Evolutionary conservation across 2,888 invertebrate genomes (phyloP).

Genomic region (Patella caerulea): DNA sequence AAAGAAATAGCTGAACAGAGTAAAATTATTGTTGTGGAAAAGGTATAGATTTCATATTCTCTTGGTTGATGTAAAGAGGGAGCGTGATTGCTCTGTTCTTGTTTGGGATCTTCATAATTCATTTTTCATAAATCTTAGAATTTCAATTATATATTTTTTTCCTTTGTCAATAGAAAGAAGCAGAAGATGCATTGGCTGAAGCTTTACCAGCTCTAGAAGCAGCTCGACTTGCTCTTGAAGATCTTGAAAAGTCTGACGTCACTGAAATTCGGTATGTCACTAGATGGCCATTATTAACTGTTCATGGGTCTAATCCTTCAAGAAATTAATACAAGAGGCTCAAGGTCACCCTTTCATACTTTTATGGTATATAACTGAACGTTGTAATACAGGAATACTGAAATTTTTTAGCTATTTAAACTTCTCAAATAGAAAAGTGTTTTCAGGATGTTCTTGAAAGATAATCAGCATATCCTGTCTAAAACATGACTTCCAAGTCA

Average conservation of each 20-base stretch:
- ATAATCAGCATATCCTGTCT: too few species aligned
- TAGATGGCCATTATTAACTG: too few species aligned
- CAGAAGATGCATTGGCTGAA: conserved; percentile 83
- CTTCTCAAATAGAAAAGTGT: too few species aligned
- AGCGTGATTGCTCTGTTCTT: too few species aligned
- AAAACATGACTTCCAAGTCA: too few species aligned
- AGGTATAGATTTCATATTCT: conserved; percentile 71
- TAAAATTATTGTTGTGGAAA: conserved; percentile 84
- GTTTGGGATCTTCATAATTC: too few species aligned
- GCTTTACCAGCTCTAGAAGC: conserved; percentile 89
- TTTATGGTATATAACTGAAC: neutral
- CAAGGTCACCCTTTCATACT: neutral
- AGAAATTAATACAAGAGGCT: neutral
- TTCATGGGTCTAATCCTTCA: too few species aligned
- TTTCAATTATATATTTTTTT: neutral
- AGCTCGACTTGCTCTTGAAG: conserved; percentile 84
- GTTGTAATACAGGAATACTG: too few species aligned
- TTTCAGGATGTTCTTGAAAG: too few species aligned
- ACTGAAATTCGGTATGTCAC: conserved; percentile 81
- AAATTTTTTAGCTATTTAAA: too few species aligned
- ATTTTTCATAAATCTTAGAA: neutral
- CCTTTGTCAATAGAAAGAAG: conserved; percentile 75
- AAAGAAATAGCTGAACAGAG: conserved; percentile 87
- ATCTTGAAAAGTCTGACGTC: conserved; percentile 90
- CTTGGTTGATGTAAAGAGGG: too few species aligned